Base-by-base conservation (phyloP, 1,140 invertebrate genomes). In the Teleopsis dalmanni region DNA sequence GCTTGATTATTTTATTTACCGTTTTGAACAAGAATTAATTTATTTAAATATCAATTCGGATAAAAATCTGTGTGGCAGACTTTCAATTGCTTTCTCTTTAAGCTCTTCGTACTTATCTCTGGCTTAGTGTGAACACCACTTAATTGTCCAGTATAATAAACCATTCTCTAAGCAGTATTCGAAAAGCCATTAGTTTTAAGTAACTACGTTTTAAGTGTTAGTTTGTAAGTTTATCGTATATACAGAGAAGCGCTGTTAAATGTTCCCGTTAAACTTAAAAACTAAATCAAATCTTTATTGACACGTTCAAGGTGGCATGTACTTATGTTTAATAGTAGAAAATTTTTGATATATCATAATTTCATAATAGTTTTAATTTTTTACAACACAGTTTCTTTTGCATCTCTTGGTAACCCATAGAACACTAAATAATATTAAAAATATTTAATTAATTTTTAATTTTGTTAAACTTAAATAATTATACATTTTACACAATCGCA, bases 151-250 rank as follows among this genome's bases (percentile, higher is more conserved):
- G 67, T 67, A 65, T 60, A 51, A 65, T 70, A 63, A 64, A 62
- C 59, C 67, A 40, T 65, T 70, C 64, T 70, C 65, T 70, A 71
- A 71, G 63, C 68, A 71, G 68, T 71, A 70, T 70, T 71, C 65
- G 67, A 71, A 70, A 67, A 65, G 67, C 66, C 57, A 60, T 53
- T 70, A 70, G 64, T 54, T 49, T 26, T 69, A 69, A 69, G 61
- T 27, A 46, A 51, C 16, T 23, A 14, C 31, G 23, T 16, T 22
- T 31, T 21, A 10, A 31, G 29, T 37, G 18, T 46, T 40, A 18
- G 19, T 23, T 11, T 40, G 8, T 29, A 31, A 25, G 37, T 40
- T 26, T 16, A 14, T 31, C 31, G 10, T 27, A 43, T 13, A 26
- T 41, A 26, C 11, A 16, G 18, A 18, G n/a, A 16, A 40, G 16